Conservation (phyloP, 1,140 invertebrate species). For the Eueides isabella region DNA sequence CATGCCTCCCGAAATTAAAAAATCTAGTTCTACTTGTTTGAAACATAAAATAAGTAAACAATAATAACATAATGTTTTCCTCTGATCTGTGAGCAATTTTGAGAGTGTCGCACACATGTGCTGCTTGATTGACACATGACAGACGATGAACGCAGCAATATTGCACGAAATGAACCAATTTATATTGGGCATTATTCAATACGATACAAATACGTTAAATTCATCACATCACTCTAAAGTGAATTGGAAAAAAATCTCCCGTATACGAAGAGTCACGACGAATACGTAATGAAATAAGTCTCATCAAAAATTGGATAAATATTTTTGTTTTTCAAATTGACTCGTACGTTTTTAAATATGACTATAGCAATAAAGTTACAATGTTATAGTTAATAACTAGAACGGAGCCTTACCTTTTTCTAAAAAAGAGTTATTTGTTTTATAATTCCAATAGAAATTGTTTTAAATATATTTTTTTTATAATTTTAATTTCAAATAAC, state of each 20-base stretch:
- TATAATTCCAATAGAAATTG: too few relatives aligned
- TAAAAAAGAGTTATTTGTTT: too few relatives aligned
- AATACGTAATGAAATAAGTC: constrained; percentile 15
- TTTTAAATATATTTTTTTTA: too few relatives aligned
- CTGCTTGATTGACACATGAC: constrained; percentile 64
- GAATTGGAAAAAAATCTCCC: constrained; percentile 10
- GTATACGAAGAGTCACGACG: background rate
- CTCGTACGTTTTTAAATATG: background rate
- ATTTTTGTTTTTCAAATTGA: background rate
- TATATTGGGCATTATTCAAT: constrained; percentile 43
- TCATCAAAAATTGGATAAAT: background rate
- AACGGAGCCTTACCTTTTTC: too few relatives aligned
- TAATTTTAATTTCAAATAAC: too few relatives aligned
- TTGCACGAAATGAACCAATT: constrained; percentile 40
- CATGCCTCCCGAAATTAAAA: too few relatives aligned
- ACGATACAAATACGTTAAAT: constrained; percentile 41
- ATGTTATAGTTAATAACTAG: background rate
- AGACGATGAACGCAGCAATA: constrained; percentile 54
- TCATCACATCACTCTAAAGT: constrained; percentile 23
- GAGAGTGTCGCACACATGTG: constrained; percentile 62
- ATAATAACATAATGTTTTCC: constrained; percentile 55
- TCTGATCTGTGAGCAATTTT: constrained; percentile 61
- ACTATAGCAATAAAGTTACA: background rate
- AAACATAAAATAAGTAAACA: too few relatives aligned
- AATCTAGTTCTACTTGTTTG: too few relatives aligned